Evolutionary conservation across 2,888 invertebrate species (phyloP).

Genomic region (Panzeria rudis): DNA sequence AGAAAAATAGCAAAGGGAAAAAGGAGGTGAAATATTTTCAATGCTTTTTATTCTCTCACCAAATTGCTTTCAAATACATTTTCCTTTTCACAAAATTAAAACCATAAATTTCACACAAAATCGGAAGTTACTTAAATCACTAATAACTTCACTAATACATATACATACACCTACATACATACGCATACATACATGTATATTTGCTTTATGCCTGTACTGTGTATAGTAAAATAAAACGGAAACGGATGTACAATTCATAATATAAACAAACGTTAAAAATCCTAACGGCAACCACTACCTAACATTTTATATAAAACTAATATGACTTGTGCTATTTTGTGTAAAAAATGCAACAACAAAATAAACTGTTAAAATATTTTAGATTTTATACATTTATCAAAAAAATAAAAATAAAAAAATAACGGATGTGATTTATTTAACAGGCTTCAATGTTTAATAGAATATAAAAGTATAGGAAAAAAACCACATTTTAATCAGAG

Average conservation of each 20-base stretch:
- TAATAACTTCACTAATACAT: slow-evolving; percentile 65
- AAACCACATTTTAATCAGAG: slow-evolving; percentile 64
- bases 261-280: slow-evolving; percentile 66
- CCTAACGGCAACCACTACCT: slow-evolving; percentile 25
- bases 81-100: slow-evolving; percentile 35
- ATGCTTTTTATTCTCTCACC: neutral
- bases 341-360: slow-evolving; percentile 10
- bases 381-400: slow-evolving; percentile 71
- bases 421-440: slow-evolving; percentile 72
- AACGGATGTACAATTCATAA: slow-evolving; percentile 71
- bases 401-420: slow-evolving; percentile 55
- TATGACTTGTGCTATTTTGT: slow-evolving; percentile 27
- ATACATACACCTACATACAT: neutral
- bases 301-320: slow-evolving; percentile 36
- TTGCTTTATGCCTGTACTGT: slow-evolving; percentile 2
- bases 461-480: slow-evolving; percentile 28
- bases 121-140: slow-evolving; percentile 73
- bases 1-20: neutral
- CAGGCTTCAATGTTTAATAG: slow-evolving; percentile 51
- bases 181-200: neutral
- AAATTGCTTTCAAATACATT: slow-evolving; percentile 23
- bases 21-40: neutral
- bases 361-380: slow-evolving; percentile 42
- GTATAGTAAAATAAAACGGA: slow-evolving; percentile 63
- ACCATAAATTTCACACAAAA: slow-evolving; percentile 72